Percentiles rank a stretch among this genome's conserved stretches.
phyloP scores from a whole-genome alignment of 2,113 vertebrate species.

The Xyrauchen texanus region DNA sequence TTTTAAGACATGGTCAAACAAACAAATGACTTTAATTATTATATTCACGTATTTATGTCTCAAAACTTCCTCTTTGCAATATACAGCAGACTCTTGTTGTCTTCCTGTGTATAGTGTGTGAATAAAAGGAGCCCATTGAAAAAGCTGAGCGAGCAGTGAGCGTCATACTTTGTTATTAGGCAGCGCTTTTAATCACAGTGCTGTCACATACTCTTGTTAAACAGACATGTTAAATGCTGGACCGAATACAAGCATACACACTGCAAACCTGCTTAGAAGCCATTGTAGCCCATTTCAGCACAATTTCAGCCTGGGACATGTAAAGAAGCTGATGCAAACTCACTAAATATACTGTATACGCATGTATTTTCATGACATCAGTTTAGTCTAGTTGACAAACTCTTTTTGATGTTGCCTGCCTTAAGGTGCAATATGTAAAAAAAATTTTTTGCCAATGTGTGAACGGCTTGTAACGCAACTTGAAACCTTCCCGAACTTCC shows the following conservation, averaged over 20 bases:
- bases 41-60: too few relatives aligned
- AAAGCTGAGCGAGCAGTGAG: neutral
- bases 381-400: neutral
- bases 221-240: neutral
- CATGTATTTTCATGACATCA: neutral
- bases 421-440: too few relatives aligned
- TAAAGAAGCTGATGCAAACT: too few relatives aligned
- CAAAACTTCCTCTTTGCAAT: too few relatives aligned
- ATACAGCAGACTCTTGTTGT: too few relatives aligned
- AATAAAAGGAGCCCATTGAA: neutral
- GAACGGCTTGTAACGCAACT: too few relatives aligned
- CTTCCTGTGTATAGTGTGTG: neutral
- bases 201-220: slow-evolving; percentile 8
- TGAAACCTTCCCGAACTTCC: too few relatives aligned
- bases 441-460: too few relatives aligned
- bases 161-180: slow-evolving; percentile 9
- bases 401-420: too few relatives aligned
- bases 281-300: neutral
- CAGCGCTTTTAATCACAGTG: neutral
- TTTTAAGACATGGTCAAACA: too few relatives aligned
- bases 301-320: neutral
- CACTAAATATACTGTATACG: neutral
- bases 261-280: neutral
- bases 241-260: neutral
- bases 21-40: too few relatives aligned